A percentile compares a stretch with the other conserved stretches of the same genome.
phyloP scores from a whole-genome alignment of 2,797 vertebrate genomes.

The Bucorvus abyssinicus region DNA sequence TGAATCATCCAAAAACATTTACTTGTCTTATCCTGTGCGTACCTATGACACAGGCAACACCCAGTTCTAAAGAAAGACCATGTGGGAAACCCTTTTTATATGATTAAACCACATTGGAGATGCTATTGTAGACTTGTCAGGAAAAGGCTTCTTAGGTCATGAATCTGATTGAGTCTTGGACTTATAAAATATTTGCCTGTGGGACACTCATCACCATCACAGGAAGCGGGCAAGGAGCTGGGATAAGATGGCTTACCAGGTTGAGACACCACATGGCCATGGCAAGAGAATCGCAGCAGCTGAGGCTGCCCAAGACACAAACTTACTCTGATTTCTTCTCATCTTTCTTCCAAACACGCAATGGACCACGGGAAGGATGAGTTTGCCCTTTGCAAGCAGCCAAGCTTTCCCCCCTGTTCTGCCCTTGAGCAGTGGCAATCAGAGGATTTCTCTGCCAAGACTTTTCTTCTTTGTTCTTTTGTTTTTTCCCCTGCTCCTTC shows the following conservation, averaged over 20 bases:
- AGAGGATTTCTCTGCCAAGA: not conserved
- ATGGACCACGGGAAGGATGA: rapidly evolving
- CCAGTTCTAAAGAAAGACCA: not conserved
- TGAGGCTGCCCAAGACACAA: not conserved
- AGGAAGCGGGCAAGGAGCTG: not conserved
- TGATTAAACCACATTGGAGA: not conserved
- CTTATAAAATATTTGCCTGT: not conserved
- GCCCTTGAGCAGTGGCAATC: constrained; percentile 1
- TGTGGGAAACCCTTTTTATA: not conserved
- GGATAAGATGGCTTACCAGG: not conserved
- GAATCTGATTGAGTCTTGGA: not conserved
- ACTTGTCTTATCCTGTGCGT: not conserved
- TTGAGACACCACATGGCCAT: not conserved
- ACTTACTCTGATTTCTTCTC: not conserved
- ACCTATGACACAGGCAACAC: not conserved
- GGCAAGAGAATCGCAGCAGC: not conserved
- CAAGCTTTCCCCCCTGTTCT: not conserved
- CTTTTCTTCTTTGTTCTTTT: not conserved
- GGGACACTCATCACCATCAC: rapidly evolving
- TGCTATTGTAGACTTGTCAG: not conserved
- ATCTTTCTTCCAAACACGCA: not conserved
- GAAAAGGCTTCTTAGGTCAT: not conserved
- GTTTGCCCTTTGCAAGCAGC: constrained; percentile 7
- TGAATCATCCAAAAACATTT: not conserved
- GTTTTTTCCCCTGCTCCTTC: not conserved